Conservation (phyloP, 2,797 vertebrate species). For the Anguilla obscura region DNA sequence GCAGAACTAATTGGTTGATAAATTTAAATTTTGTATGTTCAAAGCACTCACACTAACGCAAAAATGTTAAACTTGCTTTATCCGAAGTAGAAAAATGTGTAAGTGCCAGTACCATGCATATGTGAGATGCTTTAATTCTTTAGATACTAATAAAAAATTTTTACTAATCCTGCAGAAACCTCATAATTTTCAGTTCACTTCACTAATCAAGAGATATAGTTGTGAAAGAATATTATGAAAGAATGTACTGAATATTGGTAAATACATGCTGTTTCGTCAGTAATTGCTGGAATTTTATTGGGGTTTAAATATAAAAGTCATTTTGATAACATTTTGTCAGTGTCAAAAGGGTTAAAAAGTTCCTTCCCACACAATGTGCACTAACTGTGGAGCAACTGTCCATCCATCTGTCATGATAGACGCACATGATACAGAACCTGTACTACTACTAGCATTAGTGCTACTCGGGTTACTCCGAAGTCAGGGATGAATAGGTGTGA, state of each 20-base stretch:
- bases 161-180: background rate
- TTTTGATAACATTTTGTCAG: conserved; percentile 25
- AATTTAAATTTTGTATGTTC: background rate
- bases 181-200: background rate
- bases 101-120: background rate
- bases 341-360: conserved; percentile 45
- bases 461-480: background rate
- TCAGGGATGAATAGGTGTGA: background rate
- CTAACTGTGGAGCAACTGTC: conserved; percentile 43
- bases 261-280: too few relatives aligned
- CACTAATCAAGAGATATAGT: too few relatives aligned
- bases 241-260: too few relatives aligned
- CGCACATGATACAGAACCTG: background rate
- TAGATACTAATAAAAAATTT: background rate
- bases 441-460: background rate
- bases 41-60: background rate
- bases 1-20: background rate
- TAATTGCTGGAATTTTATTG: too few relatives aligned
- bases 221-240: too few relatives aligned
- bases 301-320: too few relatives aligned
- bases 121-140: background rate
- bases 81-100: background rate
- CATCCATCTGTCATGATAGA: conserved; percentile 27
- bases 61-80: background rate
- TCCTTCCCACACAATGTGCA: conserved; percentile 36